Evolutionary conservation across 2,888 invertebrate species (phyloP).

Genomic region (Orchestes rusci): DNA sequence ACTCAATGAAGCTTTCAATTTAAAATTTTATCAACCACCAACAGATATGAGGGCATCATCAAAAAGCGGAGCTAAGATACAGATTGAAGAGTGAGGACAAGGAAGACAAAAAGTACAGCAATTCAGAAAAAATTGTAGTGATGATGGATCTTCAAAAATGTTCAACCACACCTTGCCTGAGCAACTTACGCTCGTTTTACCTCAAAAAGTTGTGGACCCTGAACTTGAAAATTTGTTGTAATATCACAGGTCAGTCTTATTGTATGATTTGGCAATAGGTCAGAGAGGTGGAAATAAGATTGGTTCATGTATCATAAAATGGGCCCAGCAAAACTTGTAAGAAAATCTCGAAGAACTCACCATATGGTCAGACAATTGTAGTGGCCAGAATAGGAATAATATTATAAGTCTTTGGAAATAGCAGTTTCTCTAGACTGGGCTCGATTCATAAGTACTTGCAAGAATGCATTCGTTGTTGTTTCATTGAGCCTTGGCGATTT

Average conservation of each 20-base stretch:
- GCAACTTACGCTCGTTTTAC: neutral
- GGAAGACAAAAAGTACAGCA: neutral
- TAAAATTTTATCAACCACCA: no score
- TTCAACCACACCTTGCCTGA: neutral
- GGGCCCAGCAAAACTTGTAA: neutral
- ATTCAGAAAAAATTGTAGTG: neutral
- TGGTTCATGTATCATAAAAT: neutral
- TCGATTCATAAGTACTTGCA: neutral
- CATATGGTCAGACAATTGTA: neutral
- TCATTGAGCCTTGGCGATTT: neutral
- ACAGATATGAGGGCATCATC: no score
- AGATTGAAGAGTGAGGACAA: neutral
- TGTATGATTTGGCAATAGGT: neutral
- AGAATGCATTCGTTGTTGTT: neutral
- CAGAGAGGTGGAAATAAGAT: neutral
- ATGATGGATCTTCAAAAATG: neutral
- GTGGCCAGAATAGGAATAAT: neutral
- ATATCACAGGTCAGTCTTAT: neutral
- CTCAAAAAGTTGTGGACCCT: neutral
- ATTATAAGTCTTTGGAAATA: constrained; percentile 1
- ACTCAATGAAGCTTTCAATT: no score
- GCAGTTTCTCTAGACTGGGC: neutral
- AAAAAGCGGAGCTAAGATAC: neutral
- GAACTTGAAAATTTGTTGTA: neutral
- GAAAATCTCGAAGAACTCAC: neutral